A percentile compares a stretch with the other conserved stretches of the same genome.
These are phyloP conservation scores for Ammodytes marinus DNA, from an alignment of 2,113 vertebrate genomes.

Conservation along the genomic window DNA sequence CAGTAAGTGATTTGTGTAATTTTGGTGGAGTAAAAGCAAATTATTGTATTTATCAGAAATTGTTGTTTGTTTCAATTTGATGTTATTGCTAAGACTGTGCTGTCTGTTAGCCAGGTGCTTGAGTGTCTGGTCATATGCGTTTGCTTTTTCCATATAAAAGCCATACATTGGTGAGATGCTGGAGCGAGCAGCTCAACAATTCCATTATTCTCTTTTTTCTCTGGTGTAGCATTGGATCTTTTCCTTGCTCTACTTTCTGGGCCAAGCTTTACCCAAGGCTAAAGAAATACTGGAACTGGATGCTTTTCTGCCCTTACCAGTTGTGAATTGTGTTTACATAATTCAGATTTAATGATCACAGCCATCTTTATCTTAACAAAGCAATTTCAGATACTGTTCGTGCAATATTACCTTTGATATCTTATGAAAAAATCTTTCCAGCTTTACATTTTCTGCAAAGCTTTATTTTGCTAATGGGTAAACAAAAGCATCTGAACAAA, in stretches of 20 bases:
- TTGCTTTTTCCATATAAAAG: slow-evolving; percentile 9
- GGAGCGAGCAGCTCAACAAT: not conserved
- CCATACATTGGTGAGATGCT: not conserved
- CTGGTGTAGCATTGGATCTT: not conserved
- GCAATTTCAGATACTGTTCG: not conserved
- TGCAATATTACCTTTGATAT: not conserved
- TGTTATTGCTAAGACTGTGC: not conserved
- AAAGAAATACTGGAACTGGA: not conserved
- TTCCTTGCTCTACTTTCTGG: not conserved
- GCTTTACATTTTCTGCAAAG: not conserved
- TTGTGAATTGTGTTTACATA: not conserved
- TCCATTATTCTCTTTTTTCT: not conserved
- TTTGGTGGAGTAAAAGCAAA: not conserved
- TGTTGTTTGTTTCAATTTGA: not conserved
- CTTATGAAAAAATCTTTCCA: not conserved
- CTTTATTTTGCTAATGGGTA: not conserved
- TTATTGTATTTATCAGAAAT: not conserved
- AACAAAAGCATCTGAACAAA: not conserved
- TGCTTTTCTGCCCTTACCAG: not conserved
- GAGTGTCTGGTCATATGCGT: not conserved
- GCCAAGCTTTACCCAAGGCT: not conserved
- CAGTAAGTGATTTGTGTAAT: not conserved
- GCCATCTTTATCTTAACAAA: too few species aligned
- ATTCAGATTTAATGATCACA: not conserved
- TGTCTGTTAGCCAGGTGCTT: slow-evolving; percentile 7